Base-by-base conservation (phyloP, 2,113 vertebrate genomes). In the Macrotus californicus region DNA sequence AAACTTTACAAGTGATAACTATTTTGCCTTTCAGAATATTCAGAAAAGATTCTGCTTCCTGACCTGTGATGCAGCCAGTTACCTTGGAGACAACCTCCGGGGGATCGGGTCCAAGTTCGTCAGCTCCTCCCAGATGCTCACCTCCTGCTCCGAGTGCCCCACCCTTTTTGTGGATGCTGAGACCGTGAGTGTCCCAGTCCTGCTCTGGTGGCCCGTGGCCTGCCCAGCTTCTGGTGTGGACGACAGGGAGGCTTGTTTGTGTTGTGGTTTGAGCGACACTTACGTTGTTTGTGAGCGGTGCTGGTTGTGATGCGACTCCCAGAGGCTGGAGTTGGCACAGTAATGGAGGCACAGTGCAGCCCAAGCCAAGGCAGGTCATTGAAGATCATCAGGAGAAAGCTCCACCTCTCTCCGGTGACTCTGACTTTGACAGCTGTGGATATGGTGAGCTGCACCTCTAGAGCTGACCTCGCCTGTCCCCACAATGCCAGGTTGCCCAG, bases 61-160 rank as follows among this genome's bases (percentile, higher is more conserved):
- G 95, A 99, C 99, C 7, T 99, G 99, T 4, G 99, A 99, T 94
- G 99, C 99, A 31, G 99, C 99, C 94, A 98, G 99, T 95, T 99
- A 99, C 97, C 98, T 99, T 41, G 99, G 99, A 52, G 99, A 99
- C 89, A 99, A 99, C 76, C 98, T 99, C 85, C 98, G 99, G 88
- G 99, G 99, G 87, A 99, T 99, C 67, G 99, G 99, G 41, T 99
- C 99, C 94, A 99, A 99, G 98, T 99, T 99, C 96, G 98, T 99
- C 93, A 99, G 99, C 96, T 99, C 99, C n/a, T 99, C 99, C 39
- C 99, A 99, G 96, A 99, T 99, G 99, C 97, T 99, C 72, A 99
- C 99, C 26, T 98, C 99, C 10, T 99, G 99, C 96, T 99, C 99
- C 0, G 99, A 99, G 91, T 99, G 99, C 94, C 99, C 99, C 1